phyloP scores from a whole-genome alignment of 2,888 invertebrate species.

The Odontocerum albicorne region DNA sequence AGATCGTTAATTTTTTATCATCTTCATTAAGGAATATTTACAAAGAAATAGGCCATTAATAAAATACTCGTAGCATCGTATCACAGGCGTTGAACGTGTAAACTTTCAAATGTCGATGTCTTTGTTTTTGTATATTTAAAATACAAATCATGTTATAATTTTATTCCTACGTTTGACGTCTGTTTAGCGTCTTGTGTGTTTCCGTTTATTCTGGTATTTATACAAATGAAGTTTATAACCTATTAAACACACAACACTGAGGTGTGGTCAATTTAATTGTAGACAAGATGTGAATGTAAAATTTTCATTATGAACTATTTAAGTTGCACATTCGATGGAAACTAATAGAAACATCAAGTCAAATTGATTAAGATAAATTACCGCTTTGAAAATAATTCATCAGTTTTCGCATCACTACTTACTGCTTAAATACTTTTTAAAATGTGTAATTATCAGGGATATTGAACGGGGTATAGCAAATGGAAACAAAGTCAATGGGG shows the following conservation, averaged over 20 bases:
- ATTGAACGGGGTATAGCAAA: too few relatives aligned
- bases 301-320: slow-evolving; percentile 2
- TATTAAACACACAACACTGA: slow-evolving; percentile 14
- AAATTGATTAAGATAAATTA: too few relatives aligned
- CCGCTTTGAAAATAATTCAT: too few relatives aligned
- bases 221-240: slow-evolving; percentile 21
- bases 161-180: slow-evolving; percentile 22
- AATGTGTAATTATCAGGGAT: too few relatives aligned
- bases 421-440: too few relatives aligned
- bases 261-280: slow-evolving; percentile 26
- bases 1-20: slow-evolving; percentile 25
- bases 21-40: slow-evolving; percentile 25
- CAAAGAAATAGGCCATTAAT: slow-evolving; percentile 12
- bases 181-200: slow-evolving; percentile 22
- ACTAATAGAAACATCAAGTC: not conserved
- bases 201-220: slow-evolving; percentile 21
- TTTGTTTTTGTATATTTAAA: slow-evolving; percentile 20
- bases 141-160: slow-evolving; percentile 31
- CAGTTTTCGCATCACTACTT: too few relatives aligned
- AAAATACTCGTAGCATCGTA: slow-evolving; percentile 7
- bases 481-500: too few relatives aligned
- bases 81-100: slow-evolving; percentile 5
- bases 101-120: slow-evolving; percentile 22
- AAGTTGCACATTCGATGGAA: not conserved
- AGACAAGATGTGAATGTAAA: not conserved